Evolutionary conservation across 2,113 vertebrate species (phyloP).

Genomic region (Semicossyphus pulcher): DNA sequence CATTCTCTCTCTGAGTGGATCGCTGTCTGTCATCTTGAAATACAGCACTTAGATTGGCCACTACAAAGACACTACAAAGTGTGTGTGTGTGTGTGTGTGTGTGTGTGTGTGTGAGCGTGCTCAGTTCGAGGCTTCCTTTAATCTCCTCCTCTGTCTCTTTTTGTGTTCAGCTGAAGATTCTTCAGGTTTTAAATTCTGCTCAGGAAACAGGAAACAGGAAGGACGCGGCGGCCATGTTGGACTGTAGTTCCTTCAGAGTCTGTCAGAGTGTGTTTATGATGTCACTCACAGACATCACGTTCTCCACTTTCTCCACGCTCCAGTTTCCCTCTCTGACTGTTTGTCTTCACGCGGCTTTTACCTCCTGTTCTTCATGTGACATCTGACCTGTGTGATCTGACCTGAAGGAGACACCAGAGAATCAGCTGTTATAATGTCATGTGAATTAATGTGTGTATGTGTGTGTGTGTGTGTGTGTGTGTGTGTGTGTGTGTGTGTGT

Average conservation of each 20-base stretch:
- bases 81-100: constrained; percentile 25
- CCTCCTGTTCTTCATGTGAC: too few relatives aligned
- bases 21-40: constrained; percentile 71
- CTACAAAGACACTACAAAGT: constrained; percentile 29
- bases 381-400: too few relatives aligned
- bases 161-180: constrained; percentile 1
- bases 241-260: too few relatives aligned
- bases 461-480: too few relatives aligned
- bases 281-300: too few relatives aligned
- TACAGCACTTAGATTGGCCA: constrained; percentile 60
- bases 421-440: too few relatives aligned
- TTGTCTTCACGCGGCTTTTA: too few relatives aligned
- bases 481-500: background rate
- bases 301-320: too few relatives aligned
- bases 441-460: too few relatives aligned
- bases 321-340: too few relatives aligned
- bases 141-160: background rate
- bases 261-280: too few relatives aligned
- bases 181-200: background rate
- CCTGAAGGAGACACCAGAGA: too few relatives aligned
- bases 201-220: background rate
- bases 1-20: constrained; percentile 65
- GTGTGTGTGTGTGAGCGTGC: constrained; percentile 8
- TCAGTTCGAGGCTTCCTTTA: constrained; percentile 27
- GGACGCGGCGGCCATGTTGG: background rate